Conservation (phyloP, 2,888 invertebrate genomes). For the Pollenia griseotomentosa region DNA sequence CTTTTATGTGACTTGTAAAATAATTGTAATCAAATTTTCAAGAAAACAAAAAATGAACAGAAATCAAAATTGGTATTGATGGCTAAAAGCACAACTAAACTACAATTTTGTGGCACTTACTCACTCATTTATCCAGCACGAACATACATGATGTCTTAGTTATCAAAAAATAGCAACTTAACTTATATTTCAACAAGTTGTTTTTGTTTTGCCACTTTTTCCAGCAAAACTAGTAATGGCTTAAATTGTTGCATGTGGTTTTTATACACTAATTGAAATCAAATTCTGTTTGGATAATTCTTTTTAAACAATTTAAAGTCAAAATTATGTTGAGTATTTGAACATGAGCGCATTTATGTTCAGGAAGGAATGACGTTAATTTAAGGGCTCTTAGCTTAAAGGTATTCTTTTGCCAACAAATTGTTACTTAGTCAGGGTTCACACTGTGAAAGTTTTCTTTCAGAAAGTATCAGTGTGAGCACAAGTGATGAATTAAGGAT, state of each 20-base stretch:
- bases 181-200: constrained; percentile 23
- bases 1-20: constrained; percentile 13
- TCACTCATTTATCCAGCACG: constrained; percentile 35
- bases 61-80: constrained; percentile 58
- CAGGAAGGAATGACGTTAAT: too few species aligned
- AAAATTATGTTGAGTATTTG: too few species aligned
- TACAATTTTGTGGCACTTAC: constrained; percentile 52
- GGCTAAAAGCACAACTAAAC: constrained; percentile 43
- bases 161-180: neutral
- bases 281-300: neutral
- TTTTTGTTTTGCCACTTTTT: neutral
- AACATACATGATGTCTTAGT: neutral
- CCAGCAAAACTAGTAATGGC: neutral
- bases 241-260: constrained; percentile 35
- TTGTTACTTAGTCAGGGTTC: too few species aligned
- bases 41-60: neutral
- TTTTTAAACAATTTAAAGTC: neutral
- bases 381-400: too few species aligned
- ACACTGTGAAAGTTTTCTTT: too few species aligned
- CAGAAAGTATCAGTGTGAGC: too few species aligned
- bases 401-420: too few species aligned
- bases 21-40: constrained; percentile 31
- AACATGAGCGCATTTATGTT: too few species aligned
- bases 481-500: too few species aligned
- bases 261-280: neutral